These are phyloP conservation scores for Strongylocentrotus purpuratus DNA, from an alignment of 35 echinoderm and acorn worm genomes.

Conservation along the genomic window DNA sequence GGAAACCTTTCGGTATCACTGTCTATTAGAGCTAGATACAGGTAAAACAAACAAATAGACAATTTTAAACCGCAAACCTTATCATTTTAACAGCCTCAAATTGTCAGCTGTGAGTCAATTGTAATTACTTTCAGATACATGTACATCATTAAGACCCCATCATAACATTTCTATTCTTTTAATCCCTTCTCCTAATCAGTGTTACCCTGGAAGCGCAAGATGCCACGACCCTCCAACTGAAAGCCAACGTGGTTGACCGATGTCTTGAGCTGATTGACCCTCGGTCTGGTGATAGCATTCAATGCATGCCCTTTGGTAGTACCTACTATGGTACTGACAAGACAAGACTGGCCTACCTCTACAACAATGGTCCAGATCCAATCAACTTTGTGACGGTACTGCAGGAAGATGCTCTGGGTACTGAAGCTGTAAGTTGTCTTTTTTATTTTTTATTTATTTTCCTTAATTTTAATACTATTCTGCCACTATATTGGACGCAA, in stretches of 20 bases:
- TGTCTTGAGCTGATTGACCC: constrained; percentile 81
- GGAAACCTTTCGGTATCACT: too few relatives aligned
- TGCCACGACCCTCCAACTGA: constrained; percentile 63
- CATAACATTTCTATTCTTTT: too few relatives aligned
- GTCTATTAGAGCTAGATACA: too few relatives aligned
- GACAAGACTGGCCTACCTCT: constrained; percentile 76
- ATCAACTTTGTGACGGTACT: constrained; percentile 95
- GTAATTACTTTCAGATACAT: too few relatives aligned
- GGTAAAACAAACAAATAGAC: too few relatives aligned
- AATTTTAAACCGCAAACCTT: too few relatives aligned
- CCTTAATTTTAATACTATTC: too few relatives aligned
- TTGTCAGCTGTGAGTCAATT: too few relatives aligned
- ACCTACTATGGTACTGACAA: constrained; percentile 97
- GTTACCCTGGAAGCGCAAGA: constrained; percentile 90
- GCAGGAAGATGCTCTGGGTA: constrained; percentile 81
- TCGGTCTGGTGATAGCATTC: constrained; percentile 57
- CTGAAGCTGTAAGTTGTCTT: constrained; percentile 77
- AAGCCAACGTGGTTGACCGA: constrained; percentile 87
- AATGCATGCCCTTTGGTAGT: constrained; percentile 88
- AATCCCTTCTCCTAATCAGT: constrained; percentile 45
- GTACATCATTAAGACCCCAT: too few relatives aligned
- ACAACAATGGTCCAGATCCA: constrained; percentile 93
- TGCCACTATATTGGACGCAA: background rate
- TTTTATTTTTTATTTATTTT: background rate
- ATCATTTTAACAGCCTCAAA: too few relatives aligned